Conservation (phyloP, 2,797 vertebrate genomes). For the Cuniculus paca region DNA sequence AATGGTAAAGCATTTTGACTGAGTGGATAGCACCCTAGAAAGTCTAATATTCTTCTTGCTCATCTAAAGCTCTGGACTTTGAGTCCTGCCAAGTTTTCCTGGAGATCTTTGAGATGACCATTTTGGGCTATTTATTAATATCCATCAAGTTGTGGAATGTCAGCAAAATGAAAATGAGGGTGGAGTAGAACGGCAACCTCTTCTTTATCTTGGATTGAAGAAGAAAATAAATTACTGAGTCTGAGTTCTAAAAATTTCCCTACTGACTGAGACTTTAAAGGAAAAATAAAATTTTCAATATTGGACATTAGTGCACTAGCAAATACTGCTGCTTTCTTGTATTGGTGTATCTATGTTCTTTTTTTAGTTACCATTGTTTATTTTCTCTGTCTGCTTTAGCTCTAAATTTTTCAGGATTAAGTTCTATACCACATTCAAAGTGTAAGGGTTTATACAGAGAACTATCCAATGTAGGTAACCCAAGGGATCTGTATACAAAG, state of each 20-base stretch:
- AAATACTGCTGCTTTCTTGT: not conserved
- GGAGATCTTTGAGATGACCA: conserved; percentile 43
- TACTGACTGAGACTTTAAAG: conserved; percentile 38
- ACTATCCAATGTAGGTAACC: not conserved
- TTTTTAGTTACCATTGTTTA: conserved; percentile 28
- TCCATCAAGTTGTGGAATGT: conserved; percentile 19
- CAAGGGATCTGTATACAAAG: not conserved
- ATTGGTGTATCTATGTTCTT: not conserved
- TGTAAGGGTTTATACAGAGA: conserved; percentile 9
- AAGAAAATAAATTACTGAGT: not conserved
- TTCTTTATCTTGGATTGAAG: conserved; percentile 6
- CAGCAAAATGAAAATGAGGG: not conserved
- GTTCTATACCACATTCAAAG: not conserved
- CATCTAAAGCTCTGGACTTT: conserved; percentile 48
- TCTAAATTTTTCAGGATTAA: not conserved
- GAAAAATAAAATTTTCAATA: not conserved
- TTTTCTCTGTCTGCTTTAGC: conserved; percentile 12
- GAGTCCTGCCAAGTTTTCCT: conserved; percentile 56
- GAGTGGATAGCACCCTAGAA: conserved; percentile 62
- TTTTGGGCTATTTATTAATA: conserved; percentile 56
- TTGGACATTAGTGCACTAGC: not conserved
- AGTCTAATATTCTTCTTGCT: conserved; percentile 41
- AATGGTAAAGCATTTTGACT: conserved; percentile 73
- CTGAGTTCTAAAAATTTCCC: conserved; percentile 5
- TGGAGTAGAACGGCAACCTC: not conserved